These are phyloP conservation scores for Diceros bicornis DNA, from an alignment of 2,797 vertebrate species.

Conservation along the genomic window DNA sequence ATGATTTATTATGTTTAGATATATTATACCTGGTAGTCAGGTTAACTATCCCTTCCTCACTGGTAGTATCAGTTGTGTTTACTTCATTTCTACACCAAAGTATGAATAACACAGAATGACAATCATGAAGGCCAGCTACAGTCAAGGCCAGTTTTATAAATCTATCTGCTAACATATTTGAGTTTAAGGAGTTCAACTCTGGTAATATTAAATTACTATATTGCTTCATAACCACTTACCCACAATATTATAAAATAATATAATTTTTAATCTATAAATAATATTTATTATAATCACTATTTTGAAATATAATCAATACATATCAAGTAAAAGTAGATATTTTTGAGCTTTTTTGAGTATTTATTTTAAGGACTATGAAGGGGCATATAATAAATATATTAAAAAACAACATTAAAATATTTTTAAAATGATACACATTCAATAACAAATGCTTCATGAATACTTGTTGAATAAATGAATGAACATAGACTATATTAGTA, in stretches of 20 bases:
- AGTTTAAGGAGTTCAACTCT: background rate
- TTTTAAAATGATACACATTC: constrained; percentile 19
- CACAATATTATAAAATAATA: background rate
- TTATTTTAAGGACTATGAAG: constrained; percentile 55
- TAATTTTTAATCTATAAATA: background rate
- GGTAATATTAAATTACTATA: background rate
- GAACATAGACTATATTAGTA: background rate
- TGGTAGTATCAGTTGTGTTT: background rate
- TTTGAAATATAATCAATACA: background rate
- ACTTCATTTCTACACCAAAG: constrained; percentile 15
- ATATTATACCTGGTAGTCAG: background rate
- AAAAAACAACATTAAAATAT: constrained; percentile 4
- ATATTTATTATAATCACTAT: background rate
- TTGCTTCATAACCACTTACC: background rate
- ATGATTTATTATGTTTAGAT: background rate
- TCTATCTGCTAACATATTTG: background rate
- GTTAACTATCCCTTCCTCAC: background rate
- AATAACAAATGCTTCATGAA: background rate
- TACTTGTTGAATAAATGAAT: constrained; percentile 34
- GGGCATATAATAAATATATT: background rate
- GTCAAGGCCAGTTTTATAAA: background rate
- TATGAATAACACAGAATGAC: background rate
- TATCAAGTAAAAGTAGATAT: constrained; percentile 3
- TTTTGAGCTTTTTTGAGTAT: background rate
- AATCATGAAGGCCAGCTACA: background rate